Evolutionary conservation across 2,888 invertebrate genomes (phyloP).

Genomic region (Drosophila mimetica): DNA sequence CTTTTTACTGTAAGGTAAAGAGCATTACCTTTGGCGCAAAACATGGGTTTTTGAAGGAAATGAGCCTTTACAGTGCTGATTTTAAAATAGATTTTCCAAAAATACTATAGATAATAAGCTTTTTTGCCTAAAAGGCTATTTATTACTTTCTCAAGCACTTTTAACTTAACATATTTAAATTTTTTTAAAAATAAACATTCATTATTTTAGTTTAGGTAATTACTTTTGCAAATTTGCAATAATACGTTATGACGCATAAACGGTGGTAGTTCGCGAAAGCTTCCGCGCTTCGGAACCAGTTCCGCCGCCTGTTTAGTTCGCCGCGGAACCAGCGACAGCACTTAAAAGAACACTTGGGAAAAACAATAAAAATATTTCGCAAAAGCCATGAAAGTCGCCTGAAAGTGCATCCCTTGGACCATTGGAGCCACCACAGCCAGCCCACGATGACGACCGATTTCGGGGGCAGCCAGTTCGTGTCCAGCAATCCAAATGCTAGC

Average conservation of each 20-base stretch:
- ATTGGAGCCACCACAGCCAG: background rate
- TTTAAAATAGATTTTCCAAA: too few relatives aligned
- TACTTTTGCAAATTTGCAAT: too few relatives aligned
- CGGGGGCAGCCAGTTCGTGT: slow-evolving; percentile 55
- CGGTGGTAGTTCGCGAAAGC: slow-evolving; percentile 1
- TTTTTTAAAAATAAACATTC: too few relatives aligned
- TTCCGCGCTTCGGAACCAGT: slow-evolving; percentile 1
- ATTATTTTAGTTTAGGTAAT: too few relatives aligned
- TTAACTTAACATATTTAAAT: too few relatives aligned
- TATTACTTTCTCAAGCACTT: too few relatives aligned
- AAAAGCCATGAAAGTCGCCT: slow-evolving; percentile 23
- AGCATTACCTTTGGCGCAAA: too few relatives aligned
- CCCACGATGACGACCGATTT: slow-evolving; percentile 62
- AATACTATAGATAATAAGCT: too few relatives aligned
- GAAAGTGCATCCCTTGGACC: background rate
- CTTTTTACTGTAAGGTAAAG: too few relatives aligned
- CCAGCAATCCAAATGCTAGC: slow-evolving; percentile 52
- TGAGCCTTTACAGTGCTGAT: too few relatives aligned
- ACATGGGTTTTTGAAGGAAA: too few relatives aligned
- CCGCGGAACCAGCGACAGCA: slow-evolving; percentile 19
- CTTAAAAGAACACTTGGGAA: slow-evolving; percentile 34
- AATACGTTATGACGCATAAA: background rate
- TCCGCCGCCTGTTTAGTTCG: slow-evolving; percentile 1
- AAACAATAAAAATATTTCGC: slow-evolving; percentile 35
- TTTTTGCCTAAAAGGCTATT: too few relatives aligned